Base-by-base conservation (phyloP, 2,888 invertebrate species). In the Erebia ligea region DNA sequence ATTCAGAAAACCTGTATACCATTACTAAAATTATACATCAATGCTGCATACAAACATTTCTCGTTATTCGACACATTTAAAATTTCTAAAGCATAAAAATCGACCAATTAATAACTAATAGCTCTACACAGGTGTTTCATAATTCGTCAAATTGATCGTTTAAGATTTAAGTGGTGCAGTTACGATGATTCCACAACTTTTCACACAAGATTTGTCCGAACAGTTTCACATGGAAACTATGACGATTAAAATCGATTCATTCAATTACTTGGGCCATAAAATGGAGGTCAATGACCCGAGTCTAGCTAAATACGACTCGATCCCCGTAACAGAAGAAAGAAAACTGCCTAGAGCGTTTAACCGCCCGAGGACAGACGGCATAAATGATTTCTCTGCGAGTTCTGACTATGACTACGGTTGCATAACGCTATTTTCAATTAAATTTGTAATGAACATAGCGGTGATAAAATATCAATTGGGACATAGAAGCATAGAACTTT, bases 191-290 rank as follows among this genome's bases (percentile, higher is more conserved):
- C 78, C 75, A 77, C 77, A 78, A 78, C 78, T 82, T 83, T 87
- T 88, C 86, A 86, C 88, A 87, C 84, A 82, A 78, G 78, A 76
- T 62, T 80, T 77, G 80, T 81, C 81, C 81, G 79, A 84, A 79
- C 81, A 83, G 84, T 87, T 89, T 88, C 88, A 86, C 88, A 86
- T 87, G 85, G 85, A 86, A 84, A 87, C 85, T 83, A 84, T 83
- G 83, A 84, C 84, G 84, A 86, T 86, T 84, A 86, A 85, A 84
- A 88, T 88, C 87, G 87, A 86, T 86, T 86, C 84, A 84, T 89
- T 89, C 86, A 88, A 87, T 87, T 86, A 83, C 86, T 82, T 84
- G 81, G 81, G 82, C 83, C 86, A 88, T 89, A 89, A 89, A 90
- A 88, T 83, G 80, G 81, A 83, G 74, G 70, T 74, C 88, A 80